Percentiles rank a stretch among this genome's conserved stretches.
Conservation (phyloP, 2,888 invertebrate genomes). For the Lasioglossum oenotherae region DNA sequence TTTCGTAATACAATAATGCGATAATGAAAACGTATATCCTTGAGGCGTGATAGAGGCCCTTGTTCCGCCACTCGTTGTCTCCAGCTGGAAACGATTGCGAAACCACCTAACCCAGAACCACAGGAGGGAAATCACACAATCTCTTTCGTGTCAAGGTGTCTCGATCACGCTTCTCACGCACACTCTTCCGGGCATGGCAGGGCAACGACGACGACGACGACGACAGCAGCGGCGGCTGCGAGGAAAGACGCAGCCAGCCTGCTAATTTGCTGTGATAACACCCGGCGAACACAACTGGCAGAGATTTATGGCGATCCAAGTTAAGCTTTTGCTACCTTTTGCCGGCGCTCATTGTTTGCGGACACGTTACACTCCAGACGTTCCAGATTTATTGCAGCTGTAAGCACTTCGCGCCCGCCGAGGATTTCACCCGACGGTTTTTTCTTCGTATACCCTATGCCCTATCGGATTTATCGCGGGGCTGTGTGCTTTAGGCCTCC, state of each 20-base stretch:
- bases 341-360: conserved; percentile 1
- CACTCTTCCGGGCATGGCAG: conserved; percentile 13
- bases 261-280: background rate
- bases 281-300: background rate
- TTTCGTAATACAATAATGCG: background rate
- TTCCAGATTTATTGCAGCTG: conserved; percentile 10
- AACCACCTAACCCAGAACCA: background rate
- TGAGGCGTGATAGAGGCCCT: background rate
- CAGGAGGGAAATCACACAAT: background rate
- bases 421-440: background rate
- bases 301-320: conserved; percentile 14
- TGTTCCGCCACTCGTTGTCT: background rate
- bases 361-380: background rate
- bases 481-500: background rate
- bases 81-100: background rate
- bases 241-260: conserved; percentile 4
- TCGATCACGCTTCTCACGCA: conserved; percentile 3
- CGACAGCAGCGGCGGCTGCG: background rate
- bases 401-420: background rate
- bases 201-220: too few species aligned
- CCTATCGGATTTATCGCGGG: conserved; percentile 4
- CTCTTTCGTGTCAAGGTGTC: conserved; percentile 25
- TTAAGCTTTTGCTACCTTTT: background rate
- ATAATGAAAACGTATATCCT: conserved; percentile 33
- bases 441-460: background rate